phyloP scores from a whole-genome alignment of 1,140 invertebrate species.

The Drosophila quadrilineata region DNA sequence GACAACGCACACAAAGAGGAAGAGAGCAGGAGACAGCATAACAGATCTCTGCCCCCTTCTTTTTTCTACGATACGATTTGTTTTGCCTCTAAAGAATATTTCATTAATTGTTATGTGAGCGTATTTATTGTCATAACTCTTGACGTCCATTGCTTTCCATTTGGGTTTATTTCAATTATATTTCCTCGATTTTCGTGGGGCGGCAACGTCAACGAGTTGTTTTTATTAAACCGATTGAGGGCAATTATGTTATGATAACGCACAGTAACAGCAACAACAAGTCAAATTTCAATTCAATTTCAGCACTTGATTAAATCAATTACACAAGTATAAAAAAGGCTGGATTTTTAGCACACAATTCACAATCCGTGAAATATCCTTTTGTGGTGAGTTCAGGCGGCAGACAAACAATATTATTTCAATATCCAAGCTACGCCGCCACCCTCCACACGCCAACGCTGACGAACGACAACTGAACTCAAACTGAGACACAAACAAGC shows the following conservation, averaged over 20 bases:
- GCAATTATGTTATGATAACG: conserved; percentile 68
- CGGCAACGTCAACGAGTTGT: conserved; percentile 46
- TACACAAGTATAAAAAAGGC: not conserved
- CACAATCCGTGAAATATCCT: conserved; percentile 17
- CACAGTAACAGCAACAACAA: no score
- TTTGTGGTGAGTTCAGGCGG: no score
- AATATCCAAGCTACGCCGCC: not conserved
- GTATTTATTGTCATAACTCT: conserved; percentile 15
- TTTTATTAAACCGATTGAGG: conserved; percentile 60
- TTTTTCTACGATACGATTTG: conserved; percentile 34
- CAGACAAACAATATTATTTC: no score
- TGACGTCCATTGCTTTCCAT: not conserved
- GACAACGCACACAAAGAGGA: no score
- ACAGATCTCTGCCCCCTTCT: no score
- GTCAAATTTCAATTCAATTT: conserved; percentile 7
- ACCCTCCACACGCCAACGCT: conserved; percentile 50
- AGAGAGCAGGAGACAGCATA: not conserved
- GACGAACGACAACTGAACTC: conserved; percentile 51
- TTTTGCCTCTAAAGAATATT: conserved; percentile 59
- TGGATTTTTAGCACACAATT: conserved; percentile 21
- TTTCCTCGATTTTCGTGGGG: conserved; percentile 27
- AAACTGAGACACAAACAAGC: conserved; percentile 21
- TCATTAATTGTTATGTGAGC: conserved; percentile 61
- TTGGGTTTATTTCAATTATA: not conserved
- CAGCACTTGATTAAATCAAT: conserved; percentile 24